A percentile compares a stretch with the other conserved stretches of the same genome.
These are phyloP conservation scores for Lamprotornis superbus DNA, from an alignment of 2,113 vertebrate species.

Conservation along the genomic window DNA sequence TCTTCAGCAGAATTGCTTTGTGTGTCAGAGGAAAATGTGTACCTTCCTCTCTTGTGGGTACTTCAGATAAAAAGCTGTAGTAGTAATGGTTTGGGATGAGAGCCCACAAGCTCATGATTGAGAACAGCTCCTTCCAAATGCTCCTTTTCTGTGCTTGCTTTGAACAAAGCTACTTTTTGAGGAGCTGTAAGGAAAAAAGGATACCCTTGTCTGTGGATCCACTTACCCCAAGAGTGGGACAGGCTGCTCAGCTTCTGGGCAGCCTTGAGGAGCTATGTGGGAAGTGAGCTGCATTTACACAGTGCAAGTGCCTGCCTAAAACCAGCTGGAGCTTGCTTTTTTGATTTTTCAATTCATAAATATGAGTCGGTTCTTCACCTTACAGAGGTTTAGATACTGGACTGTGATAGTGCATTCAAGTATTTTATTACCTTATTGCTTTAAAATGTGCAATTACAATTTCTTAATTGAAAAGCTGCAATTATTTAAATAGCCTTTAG, in stretches of 20 bases:
- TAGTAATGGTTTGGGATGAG: background rate
- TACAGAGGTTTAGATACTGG: background rate
- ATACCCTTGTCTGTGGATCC: background rate
- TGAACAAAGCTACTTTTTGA: background rate
- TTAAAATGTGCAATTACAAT: background rate
- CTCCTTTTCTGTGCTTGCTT: background rate
- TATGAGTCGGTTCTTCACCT: rapidly evolving
- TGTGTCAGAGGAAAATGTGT: background rate
- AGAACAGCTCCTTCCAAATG: background rate
- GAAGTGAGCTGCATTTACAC: background rate
- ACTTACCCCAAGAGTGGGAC: background rate
- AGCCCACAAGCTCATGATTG: background rate
- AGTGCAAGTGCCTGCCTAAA: background rate
- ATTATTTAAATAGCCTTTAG: background rate
- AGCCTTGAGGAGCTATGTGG: rapidly evolving
- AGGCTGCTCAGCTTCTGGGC: background rate
- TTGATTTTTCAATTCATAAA: background rate
- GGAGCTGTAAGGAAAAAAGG: background rate
- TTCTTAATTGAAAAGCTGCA: background rate
- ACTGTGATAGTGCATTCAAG: background rate
- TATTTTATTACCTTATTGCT: background rate
- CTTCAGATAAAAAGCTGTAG: background rate
- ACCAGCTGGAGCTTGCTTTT: background rate
- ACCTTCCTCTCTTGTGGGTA: background rate
- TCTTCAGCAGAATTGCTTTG: background rate